Base-by-base conservation (phyloP, 2,113 vertebrate species). In the Micronycteris hirsuta region DNA sequence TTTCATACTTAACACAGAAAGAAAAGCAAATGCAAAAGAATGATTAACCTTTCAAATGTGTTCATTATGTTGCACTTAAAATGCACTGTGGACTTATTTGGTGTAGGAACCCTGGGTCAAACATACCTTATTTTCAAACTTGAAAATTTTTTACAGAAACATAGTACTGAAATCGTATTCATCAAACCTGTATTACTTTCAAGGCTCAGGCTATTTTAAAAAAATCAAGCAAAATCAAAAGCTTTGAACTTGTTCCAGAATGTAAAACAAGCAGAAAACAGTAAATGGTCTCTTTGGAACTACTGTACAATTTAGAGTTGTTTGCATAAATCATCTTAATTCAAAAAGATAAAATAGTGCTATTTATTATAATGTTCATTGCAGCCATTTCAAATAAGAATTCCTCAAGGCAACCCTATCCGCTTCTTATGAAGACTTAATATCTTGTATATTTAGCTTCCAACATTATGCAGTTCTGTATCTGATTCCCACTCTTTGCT, bases 191-290 rank as follows among this genome's bases (percentile, higher is more conserved):
- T 95, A 98, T 97, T 98, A 98, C 97, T 98, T 98, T 98, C 96
- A 98, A 97, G 96, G 93, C 96, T 98, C 96, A 97, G 96, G 92
- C 85, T 98, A 97, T 97, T 90, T 47, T 5, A 14, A 97, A 96
- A 96, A 96, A 95, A 96, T 95, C 82, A 97, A 98, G 86, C 0
- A 1, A 98, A 98, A 92, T 95, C 96, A 97, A 97, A 97, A 98
- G 97, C 97, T 93, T 95, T 98, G 98, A 98, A 98, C 87, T 97
- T 96, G 91, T 96, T 98, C 96, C 96, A 98, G 97, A 98, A 98
- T 94, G 96, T 98, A 98, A 98, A 98, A 98, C 95, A 98, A 98
- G 97, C 65, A 97, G 92, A 93, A 96, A 97, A 95, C 58, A 95
- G 84, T 88, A 95, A 97, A 94, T 0, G 3, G 96, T 98, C 96